Conservation (phyloP, 2,888 invertebrate species). For the Hoplodrina blanda region DNA sequence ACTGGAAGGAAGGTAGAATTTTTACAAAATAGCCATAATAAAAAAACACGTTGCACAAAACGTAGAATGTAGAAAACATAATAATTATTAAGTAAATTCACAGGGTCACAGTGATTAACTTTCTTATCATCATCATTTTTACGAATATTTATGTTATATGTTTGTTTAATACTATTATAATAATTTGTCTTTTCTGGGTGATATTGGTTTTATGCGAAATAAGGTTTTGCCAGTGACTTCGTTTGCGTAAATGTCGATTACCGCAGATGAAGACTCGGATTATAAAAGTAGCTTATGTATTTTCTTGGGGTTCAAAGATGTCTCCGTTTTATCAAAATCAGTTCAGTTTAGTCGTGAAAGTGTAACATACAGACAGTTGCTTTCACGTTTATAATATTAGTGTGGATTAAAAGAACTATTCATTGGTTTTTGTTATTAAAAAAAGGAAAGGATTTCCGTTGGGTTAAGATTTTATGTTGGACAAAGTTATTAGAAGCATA, state of each 20-base stretch:
- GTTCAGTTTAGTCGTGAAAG: not conserved
- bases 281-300: no score
- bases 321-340: not conserved
- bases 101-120: constrained; percentile 51
- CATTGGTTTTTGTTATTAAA: not conserved
- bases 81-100: constrained; percentile 5
- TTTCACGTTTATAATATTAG: not conserved
- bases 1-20: constrained; percentile 7
- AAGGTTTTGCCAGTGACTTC: not conserved
- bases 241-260: not conserved
- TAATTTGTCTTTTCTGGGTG: constrained; percentile 22
- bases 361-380: not conserved
- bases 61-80: constrained; percentile 7
- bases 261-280: no score
- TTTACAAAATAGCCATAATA: not conserved
- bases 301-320: no score
- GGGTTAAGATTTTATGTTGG: not conserved
- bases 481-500: not conserved
- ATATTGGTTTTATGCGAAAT: constrained; percentile 23
- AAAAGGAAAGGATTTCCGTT: not conserved
- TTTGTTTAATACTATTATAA: constrained; percentile 14
- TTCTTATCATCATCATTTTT: constrained; percentile 36
- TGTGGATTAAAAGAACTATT: no score
- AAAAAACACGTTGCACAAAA: constrained; percentile 28
- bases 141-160: constrained; percentile 35